phyloP scores from a whole-genome alignment of 1,140 invertebrate genomes.

The Amyelois transitella region DNA sequence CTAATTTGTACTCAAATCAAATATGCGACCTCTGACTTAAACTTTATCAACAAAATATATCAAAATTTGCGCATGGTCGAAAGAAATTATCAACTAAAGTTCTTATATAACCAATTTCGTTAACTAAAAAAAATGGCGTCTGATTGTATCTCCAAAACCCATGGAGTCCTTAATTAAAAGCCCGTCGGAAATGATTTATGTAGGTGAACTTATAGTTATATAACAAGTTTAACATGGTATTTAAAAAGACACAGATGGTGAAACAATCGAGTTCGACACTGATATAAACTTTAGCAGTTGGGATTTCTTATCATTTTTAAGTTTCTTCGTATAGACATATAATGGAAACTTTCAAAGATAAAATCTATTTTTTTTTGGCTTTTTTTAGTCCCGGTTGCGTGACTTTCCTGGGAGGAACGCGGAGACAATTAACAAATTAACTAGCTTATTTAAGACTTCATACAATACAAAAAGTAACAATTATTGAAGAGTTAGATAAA shows the following conservation, averaged over 20 bases:
- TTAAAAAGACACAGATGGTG: neutral
- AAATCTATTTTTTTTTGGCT: too few species aligned
- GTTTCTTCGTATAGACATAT: too few species aligned
- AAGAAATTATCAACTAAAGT: slow-evolving; percentile 11
- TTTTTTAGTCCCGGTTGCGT: too few species aligned
- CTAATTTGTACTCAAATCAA: neutral
- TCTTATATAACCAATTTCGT: slow-evolving; percentile 28
- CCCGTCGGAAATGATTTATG: slow-evolving; percentile 19
- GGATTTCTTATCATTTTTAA: too few species aligned
- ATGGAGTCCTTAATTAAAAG: slow-evolving; percentile 22
- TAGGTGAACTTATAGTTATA: neutral
- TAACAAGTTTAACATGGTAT: neutral
- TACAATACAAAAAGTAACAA: too few species aligned
- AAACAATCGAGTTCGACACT: neutral
- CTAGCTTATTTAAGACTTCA: too few species aligned
- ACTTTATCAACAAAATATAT: neutral
- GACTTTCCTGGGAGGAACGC: too few species aligned
- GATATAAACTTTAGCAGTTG: neutral
- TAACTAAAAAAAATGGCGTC: slow-evolving; percentile 16
- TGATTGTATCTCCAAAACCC: slow-evolving; percentile 26
- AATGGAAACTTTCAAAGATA: too few species aligned
- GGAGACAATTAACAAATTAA: too few species aligned
- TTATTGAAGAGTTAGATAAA: too few species aligned
- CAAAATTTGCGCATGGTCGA: neutral
- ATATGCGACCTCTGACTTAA: neutral